Percentiles rank a stretch among this genome's conserved stretches.
These are phyloP conservation scores for Aporrectodea caliginosa DNA, from an alignment of 1,140 invertebrate species.

Conservation along the genomic window DNA sequence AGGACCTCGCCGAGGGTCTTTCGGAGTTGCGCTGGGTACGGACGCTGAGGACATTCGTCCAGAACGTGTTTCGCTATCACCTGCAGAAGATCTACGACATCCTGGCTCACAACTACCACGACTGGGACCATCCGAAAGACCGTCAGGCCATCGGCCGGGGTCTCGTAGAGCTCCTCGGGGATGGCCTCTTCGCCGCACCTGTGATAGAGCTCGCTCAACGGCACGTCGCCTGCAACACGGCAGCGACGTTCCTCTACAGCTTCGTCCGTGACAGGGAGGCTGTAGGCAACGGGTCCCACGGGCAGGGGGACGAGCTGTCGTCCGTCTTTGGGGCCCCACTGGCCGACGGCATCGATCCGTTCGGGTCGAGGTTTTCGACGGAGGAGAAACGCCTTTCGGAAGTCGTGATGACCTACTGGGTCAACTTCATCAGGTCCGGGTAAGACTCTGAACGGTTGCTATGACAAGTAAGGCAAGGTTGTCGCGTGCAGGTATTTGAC, in stretches of 20 bases:
- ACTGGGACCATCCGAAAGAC: constrained; percentile 71
- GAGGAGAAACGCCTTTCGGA: constrained; percentile 79
- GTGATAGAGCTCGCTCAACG: constrained; percentile 69
- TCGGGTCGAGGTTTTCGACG: constrained; percentile 13
- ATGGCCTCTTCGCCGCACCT: constrained; percentile 82
- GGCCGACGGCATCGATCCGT: constrained; percentile 58
- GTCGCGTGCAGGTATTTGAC: too few relatives aligned
- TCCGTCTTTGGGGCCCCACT: constrained; percentile 89
- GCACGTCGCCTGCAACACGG: constrained; percentile 57
- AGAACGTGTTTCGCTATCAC: constrained; percentile 81
- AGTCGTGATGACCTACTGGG: constrained; percentile 87
- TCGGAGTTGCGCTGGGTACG: constrained; percentile 66
- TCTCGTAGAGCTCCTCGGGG: constrained; percentile 82
- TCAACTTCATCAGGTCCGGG: constrained; percentile 96
- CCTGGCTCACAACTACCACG: constrained; percentile 93
- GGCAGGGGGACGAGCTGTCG: constrained; percentile 86
- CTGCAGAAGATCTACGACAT: constrained; percentile 96
- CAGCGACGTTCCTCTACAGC: constrained; percentile 48
- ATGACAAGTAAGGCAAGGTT: too few relatives aligned
- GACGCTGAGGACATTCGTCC: constrained; percentile 84
- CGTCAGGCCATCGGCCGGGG: background rate
- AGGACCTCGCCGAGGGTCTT: constrained; percentile 79
- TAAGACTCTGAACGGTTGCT: too few relatives aligned
- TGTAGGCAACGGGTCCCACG: constrained; percentile 57
- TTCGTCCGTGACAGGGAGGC: constrained; percentile 37